Conservation (phyloP, 2,888 invertebrate species). For the Napeogenes inachia region DNA sequence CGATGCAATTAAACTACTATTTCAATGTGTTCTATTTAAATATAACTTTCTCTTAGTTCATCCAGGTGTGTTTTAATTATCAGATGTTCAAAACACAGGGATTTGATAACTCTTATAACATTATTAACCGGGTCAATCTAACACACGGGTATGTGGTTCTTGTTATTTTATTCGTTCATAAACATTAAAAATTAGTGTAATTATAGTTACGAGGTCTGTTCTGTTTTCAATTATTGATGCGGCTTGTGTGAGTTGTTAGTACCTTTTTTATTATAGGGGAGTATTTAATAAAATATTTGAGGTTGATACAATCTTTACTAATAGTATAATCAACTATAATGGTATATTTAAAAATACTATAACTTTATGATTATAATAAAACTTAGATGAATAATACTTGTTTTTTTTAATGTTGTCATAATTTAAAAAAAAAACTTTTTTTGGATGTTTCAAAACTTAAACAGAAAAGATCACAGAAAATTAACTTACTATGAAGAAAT, state of each 20-base stretch:
- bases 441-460: too few species aligned
- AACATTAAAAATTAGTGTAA: neutral
- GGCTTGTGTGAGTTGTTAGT: neutral
- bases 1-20: constrained; percentile 41
- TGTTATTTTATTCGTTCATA: neutral
- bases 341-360: neutral
- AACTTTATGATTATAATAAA: neutral
- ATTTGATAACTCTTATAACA: constrained; percentile 21
- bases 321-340: neutral
- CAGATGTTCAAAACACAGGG: constrained; percentile 23
- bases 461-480: too few species aligned
- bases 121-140: neutral
- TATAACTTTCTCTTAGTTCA: constrained; percentile 30
- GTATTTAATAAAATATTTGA: constrained; percentile 2
- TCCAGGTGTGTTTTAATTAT: constrained; percentile 28
- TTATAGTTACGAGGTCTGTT: neutral
- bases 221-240: constrained; percentile 3
- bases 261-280: constrained; percentile 2
- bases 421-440: too few species aligned
- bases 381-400: too few species aligned
- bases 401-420: too few species aligned
- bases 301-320: neutral
- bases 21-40: constrained; percentile 33
- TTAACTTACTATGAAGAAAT: neutral
- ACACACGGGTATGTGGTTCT: neutral